Evolutionary conservation across 2,113 vertebrate species (phyloP).

Genomic region (Clinocottus analis): DNA sequence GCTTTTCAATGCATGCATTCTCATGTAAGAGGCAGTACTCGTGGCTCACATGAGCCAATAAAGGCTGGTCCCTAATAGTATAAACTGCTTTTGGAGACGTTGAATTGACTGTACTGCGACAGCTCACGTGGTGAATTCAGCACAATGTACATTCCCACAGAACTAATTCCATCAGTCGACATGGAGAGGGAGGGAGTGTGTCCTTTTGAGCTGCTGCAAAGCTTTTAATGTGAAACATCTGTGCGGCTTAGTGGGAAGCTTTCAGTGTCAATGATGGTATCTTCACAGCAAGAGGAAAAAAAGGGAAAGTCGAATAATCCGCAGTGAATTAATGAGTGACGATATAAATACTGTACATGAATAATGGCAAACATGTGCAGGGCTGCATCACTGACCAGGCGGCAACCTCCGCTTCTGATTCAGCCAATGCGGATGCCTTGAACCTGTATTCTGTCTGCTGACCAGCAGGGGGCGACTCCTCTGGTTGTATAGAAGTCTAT

Average conservation of each 20-base stretch:
- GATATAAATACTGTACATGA: neutral
- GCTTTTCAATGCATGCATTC: neutral
- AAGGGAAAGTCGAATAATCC: neutral
- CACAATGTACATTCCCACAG: neutral
- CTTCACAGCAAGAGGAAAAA: neutral
- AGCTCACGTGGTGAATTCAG: constrained; percentile 3
- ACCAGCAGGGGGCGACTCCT: no score
- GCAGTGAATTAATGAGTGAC: neutral
- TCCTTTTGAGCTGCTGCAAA: neutral
- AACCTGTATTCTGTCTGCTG: neutral
- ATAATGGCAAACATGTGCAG: neutral
- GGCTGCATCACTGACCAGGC: neutral
- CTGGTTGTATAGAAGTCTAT: neutral
- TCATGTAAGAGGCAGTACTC: neutral
- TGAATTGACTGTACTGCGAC: neutral
- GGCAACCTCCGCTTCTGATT: neutral
- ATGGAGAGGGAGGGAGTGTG: no score
- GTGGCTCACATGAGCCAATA: neutral
- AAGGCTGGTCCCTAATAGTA: neutral
- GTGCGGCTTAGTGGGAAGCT: neutral
- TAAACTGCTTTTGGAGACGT: neutral
- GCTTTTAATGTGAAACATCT: neutral
- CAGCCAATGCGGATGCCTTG: neutral
- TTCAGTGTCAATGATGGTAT: neutral
- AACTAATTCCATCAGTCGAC: neutral